phyloP scores from a whole-genome alignment of 2,113 vertebrate species.

The Podarcis cretensis region DNA sequence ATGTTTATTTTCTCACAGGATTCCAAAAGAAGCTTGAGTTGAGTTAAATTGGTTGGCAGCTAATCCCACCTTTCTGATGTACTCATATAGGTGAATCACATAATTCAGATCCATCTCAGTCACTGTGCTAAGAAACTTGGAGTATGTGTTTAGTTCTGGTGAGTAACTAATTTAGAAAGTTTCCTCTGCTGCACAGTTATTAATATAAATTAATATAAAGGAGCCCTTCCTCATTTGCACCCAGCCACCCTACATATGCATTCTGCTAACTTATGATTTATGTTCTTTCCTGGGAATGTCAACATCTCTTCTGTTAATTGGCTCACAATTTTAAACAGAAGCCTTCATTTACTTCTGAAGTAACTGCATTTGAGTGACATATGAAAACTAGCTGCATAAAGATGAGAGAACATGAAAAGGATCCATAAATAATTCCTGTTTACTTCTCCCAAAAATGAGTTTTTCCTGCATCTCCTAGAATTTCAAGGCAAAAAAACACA shows the following conservation, averaged over 20 bases:
- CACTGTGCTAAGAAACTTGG: no score
- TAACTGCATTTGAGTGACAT: not conserved
- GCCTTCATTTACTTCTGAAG: not conserved
- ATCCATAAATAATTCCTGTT: not conserved
- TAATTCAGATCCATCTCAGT: no score
- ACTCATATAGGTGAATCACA: no score
- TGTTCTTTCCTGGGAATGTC: not conserved
- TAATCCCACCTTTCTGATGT: no score
- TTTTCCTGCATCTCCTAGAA: not conserved
- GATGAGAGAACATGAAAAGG: not conserved
- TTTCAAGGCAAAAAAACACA: not conserved
- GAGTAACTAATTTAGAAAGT: no score
- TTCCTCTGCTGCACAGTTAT: not conserved
- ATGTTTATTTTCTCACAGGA: not conserved
- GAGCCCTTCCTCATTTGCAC: not conserved
- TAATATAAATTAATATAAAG: not conserved
- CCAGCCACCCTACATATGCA: not conserved
- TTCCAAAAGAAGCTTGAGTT: not conserved
- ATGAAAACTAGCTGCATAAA: constrained; percentile 1
- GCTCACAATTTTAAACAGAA: not conserved
- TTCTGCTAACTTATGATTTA: constrained; percentile 19
- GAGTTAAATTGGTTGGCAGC: no score
- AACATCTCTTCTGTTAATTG: constrained; percentile 13
- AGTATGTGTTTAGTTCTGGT: no score
- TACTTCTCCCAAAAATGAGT: not conserved